Evolutionary conservation across 2,113 vertebrate species (phyloP), one percentile per base, ranked within the genome.

Genomic region (Solenodon paradoxus): DNA sequence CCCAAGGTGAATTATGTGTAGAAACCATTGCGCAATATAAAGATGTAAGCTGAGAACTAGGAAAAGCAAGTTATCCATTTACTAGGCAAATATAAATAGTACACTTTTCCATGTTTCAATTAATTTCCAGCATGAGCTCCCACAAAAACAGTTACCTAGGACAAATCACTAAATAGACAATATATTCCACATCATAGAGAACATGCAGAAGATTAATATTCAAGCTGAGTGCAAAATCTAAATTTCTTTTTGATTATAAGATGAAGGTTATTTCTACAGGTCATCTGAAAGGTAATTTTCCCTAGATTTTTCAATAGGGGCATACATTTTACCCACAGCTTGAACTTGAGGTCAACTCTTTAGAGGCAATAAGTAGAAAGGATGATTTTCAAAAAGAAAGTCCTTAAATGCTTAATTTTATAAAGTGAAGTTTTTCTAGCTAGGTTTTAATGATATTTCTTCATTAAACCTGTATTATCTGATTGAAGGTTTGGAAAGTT

Each of bases 151-250:
- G 61, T 63, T 55, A 79, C 35, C 17, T 91, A 53, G 74, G 30
- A 82, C 13, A 90, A 68, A 83, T 74, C 38, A 78, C 75, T 86
- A 71, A 92, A 74, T 22, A 90, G 42, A 49, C 0, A n/a, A 80
- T 71, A 80, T n/a, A 89, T 64, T 75, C 32, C 16, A 57, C n/a
- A 79, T 55, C 42, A 63, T 30, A 77, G 19, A 51, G 32, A 72
- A 74, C 66, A 89, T 85, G 85, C 47, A 59, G 24, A 81, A 81
- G 78, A 86, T 94, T 88, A 97, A 88, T 64, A 97, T 88, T 88
- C 72, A 88, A 78, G 3, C n/a, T n/a, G 51, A 86, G n/a, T 92
- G 2, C 9, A 90, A 42, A 71, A 72, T 81, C 42, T 84, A 66
- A 94, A 96, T 94, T 95, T 90, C 28, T 81, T 75, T 49, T 90